Percentiles rank a stretch among this genome's conserved stretches.
These are phyloP conservation scores for Acanthococcus lagerstroemiae DNA, from an alignment of 2,888 invertebrate genomes.

Conservation along the genomic window DNA sequence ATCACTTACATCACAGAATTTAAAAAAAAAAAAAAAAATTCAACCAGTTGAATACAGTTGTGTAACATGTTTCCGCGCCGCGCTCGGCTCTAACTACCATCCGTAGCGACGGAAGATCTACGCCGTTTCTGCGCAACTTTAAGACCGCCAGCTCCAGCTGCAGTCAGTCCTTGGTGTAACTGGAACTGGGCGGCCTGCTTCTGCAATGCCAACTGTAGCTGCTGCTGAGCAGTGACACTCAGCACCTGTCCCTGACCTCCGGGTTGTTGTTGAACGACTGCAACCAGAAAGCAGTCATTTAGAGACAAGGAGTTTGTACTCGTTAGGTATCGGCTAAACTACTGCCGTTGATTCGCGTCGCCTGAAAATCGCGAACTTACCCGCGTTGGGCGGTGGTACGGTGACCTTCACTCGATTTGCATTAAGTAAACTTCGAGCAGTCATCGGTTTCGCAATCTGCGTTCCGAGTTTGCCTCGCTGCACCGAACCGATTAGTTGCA, in stretches of 20 bases:
- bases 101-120: conserved; percentile 23
- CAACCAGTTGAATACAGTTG: neutral
- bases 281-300: no score
- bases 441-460: conserved; percentile 12
- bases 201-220: conserved; percentile 22
- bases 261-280: conserved; percentile 25
- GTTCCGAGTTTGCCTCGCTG: conserved; percentile 17
- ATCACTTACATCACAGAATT: conserved; percentile 27
- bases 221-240: conserved; percentile 23
- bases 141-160: conserved; percentile 19
- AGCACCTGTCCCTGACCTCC: conserved; percentile 25
- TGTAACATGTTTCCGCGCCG: neutral
- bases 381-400: conserved; percentile 25
- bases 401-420: conserved; percentile 19
- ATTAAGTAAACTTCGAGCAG: conserved; percentile 22
- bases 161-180: conserved; percentile 21
- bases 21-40: neutral
- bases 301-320: no score
- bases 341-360: no score
- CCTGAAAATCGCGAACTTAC: neutral
- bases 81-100: conserved; percentile 13
- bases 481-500: conserved; percentile 18
- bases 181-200: conserved; percentile 20
- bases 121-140: conserved; percentile 24
- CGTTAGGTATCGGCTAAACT: neutral